phyloP scores from a whole-genome alignment of 2,888 invertebrate genomes.

The Amblyteles armatorius region DNA sequence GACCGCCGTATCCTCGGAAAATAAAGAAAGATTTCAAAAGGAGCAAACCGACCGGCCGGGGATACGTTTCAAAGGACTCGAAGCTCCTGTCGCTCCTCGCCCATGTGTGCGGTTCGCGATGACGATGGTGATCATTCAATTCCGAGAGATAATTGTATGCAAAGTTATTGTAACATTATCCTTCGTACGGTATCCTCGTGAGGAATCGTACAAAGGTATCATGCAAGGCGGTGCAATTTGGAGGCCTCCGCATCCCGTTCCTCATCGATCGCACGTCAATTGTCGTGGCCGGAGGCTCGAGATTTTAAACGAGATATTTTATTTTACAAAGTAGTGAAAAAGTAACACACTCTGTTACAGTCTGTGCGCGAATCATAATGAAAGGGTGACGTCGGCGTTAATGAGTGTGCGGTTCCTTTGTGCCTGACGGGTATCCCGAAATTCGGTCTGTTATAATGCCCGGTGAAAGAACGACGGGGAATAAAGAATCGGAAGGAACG shows the following conservation, averaged over 20 bases:
- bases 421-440: slow-evolving; percentile 30
- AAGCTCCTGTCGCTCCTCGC: neutral
- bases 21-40: slow-evolving; percentile 29
- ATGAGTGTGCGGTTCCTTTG: slow-evolving; percentile 49
- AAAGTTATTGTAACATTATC: neutral
- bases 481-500: slow-evolving; percentile 1
- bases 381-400: slow-evolving; percentile 16
- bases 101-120: neutral
- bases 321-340: slow-evolving; percentile 19
- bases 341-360: slow-evolving; percentile 47
- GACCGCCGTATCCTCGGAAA: slow-evolving; percentile 58
- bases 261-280: slow-evolving; percentile 12
- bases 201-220: neutral
- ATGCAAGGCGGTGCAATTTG: neutral
- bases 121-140: slow-evolving; percentile 12
- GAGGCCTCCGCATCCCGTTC: neutral
- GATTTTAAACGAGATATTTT: slow-evolving; percentile 9
- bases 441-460: slow-evolving; percentile 10
- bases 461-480: slow-evolving; percentile 29
- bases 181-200: neutral
- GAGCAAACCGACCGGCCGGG: neutral
- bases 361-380: slow-evolving; percentile 4
- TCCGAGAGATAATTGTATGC: neutral
- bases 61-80: slow-evolving; percentile 33
- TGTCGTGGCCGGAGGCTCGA: neutral